Evolutionary conservation across 2,797 vertebrate species (phyloP), one percentile per base, ranked within the genome.

Genomic region (Mormyrus hasselquistii): DNA sequence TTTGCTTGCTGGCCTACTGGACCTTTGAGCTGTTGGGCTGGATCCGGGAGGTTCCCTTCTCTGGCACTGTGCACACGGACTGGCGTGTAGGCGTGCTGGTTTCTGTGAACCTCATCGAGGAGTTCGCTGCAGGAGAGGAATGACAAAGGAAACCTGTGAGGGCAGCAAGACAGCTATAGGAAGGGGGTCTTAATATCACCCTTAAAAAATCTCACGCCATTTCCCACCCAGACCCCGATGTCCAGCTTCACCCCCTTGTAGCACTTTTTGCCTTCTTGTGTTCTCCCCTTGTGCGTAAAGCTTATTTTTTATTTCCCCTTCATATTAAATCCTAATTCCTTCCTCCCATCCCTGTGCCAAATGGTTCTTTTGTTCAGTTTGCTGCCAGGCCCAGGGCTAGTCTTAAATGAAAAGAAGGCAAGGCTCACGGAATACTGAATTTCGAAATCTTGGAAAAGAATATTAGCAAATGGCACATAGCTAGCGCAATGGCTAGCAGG

Each of bases 61-160:
- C 97, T 0, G 94, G 94, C 5, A 91, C 95, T 0, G 94, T 65
- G 0, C 95, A 94, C 53, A 92, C 93, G 0, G 96, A 91, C 0
- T 96, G 95, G 91, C 95, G 95, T 4, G 96, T 97, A 0, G 97
- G 96, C 0, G 97, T 97, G 94, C 96, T 96, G 92, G 95, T 93
- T 87, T 98, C 97, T 0, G 96, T 95, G 94, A 93, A 94, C 10
- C 94, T 91, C 86, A 95, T 90, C 3, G 96, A 98, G 0, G 97
- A 98, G 0, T 97, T 97, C 9, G 97, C 97, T 96, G 95, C 90
- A 93, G 91, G 89, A 92, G 76, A 88, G 92, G 34, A 88, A 19
- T 19, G 25, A 89, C 41, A 90, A 53, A 50, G 89, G 34, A 65
- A 41, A 89, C 29, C 25, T 10, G 38, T 44, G 49, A 41, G 53